A percentile compares a stretch with the other conserved stretches of the same genome.
These are phyloP conservation scores for Seira ritae DNA, from an alignment of 2,888 invertebrate species.

Conservation along the genomic window DNA sequence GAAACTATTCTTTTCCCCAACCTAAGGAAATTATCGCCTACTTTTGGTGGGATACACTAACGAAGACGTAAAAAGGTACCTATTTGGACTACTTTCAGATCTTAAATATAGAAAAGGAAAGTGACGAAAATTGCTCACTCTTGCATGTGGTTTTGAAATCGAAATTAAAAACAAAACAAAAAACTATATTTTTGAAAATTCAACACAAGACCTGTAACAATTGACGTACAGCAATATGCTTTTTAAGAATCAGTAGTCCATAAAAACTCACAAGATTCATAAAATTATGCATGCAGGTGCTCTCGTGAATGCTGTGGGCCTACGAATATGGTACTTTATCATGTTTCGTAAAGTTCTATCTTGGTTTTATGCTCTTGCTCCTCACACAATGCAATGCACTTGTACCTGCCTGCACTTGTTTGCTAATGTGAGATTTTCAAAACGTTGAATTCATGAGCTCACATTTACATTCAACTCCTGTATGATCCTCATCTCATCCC, in stretches of 20 bases:
- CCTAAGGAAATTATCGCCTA: too few relatives aligned
- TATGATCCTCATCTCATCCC: constrained; percentile 9
- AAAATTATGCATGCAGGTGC: constrained; percentile 9
- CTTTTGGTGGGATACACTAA: too few relatives aligned
- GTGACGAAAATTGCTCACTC: constrained; percentile 25
- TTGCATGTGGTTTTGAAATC: constrained; percentile 36
- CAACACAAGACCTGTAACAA: constrained; percentile 36
- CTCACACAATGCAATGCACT: too few relatives aligned
- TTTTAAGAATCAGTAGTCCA: constrained; percentile 36
- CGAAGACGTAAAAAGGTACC: too few relatives aligned
- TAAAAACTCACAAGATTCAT: constrained; percentile 18
- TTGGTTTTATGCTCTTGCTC: too few relatives aligned
- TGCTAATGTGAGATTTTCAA: constrained; percentile 1
- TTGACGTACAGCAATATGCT: constrained; percentile 25
- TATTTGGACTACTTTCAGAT: too few relatives aligned
- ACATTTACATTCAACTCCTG: background rate
- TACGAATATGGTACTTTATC: background rate
- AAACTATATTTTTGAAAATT: constrained; percentile 27
- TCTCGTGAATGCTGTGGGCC: background rate
- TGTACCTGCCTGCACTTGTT: too few relatives aligned
- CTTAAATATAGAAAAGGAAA: background rate
- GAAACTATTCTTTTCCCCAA: too few relatives aligned
- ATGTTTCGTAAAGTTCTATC: too few relatives aligned
- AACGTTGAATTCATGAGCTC: constrained; percentile 15
- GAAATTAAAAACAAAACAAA: constrained; percentile 28